Base-by-base conservation (phyloP, 2,113 vertebrate species). In the Piaya cayana region DNA sequence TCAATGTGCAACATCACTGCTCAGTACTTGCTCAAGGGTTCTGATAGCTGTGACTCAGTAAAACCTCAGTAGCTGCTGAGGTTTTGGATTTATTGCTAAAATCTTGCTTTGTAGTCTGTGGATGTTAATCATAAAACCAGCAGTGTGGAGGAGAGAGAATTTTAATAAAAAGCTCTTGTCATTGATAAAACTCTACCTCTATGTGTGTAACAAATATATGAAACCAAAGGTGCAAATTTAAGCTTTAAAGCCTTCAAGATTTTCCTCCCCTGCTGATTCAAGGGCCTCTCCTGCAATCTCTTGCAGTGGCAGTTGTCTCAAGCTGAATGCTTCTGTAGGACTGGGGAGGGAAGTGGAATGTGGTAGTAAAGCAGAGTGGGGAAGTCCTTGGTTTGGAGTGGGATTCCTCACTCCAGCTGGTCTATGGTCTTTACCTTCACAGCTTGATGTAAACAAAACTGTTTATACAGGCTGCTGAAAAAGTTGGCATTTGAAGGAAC, bases 361-460 rank as follows among this genome's bases (percentile, higher is more conserved):
- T 36, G 52, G 34, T 43, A 77, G n/a, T 21, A 8, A 4, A 58
- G 67, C 21, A 3, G 37, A 26, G 26, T 53, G 19, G 68, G 64
- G 56, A 59, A 23, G 36, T 50, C 23, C 67, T 84, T 0, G 0
- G 8, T 10, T 75, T 75, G 52, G 62, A 84, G 62, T 36, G 81
- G 47, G 76, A 83, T 68, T 81, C 88, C 76, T 78, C 75, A 49
- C 75, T 93, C 88, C 88, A 86, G 69, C 84, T 92, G 83, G 80
- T 86, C 45, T 64, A 2, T 49, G 64, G 69, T 93, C 80, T 86
- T 92, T 80, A 88, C 85, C 80, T 94, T 96, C 84, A 85, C 83
- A 91, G 91, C 45, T 89, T 91, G 86, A 59, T 97, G 45, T 95
- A 94, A 97, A 81, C 75, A 90, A 76, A 95, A 88, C 71, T 64